phyloP scores from a whole-genome alignment of 2,888 invertebrate species.

The Nineta flava region DNA sequence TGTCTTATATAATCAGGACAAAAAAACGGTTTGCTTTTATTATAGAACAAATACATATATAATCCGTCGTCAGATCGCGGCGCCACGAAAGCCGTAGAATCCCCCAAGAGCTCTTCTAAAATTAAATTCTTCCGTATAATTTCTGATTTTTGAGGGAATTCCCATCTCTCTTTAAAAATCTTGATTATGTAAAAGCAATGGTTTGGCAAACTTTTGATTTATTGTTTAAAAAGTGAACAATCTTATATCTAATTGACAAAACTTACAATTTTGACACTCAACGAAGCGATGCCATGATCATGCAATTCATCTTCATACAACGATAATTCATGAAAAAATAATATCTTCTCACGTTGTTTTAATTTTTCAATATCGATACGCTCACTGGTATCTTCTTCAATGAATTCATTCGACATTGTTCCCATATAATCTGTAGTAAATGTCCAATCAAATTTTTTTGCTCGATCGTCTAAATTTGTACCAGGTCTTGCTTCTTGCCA shows the following conservation, averaged over 20 bases:
- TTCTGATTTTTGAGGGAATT: no score
- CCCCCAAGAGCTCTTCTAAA: no score
- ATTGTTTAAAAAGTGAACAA: not conserved
- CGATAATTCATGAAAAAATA: slow-evolving; percentile 86
- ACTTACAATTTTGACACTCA: slow-evolving; percentile 86
- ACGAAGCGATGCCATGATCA: slow-evolving; percentile 88
- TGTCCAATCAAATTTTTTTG: slow-evolving; percentile 95
- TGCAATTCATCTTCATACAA: slow-evolving; percentile 97
- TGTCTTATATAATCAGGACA: no score
- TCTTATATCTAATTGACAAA: not conserved
- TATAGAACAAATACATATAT: no score
- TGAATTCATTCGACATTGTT: slow-evolving; percentile 43
- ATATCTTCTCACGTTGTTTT: slow-evolving; percentile 76
- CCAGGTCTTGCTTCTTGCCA: slow-evolving; percentile 84
- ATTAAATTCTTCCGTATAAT: no score
- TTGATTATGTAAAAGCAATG: no score
- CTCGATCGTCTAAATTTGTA: slow-evolving; percentile 49
- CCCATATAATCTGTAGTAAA: slow-evolving; percentile 88
- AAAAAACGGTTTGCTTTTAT: no score
- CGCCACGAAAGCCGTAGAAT: no score
- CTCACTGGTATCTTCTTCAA: slow-evolving; percentile 47
- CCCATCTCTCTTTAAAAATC: no score
- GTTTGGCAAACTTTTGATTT: no score
- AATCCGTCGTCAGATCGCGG: no score
- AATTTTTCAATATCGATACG: slow-evolving; percentile 75